Conservation (phyloP, 2,888 invertebrate genomes). For the Theodoxus fluviatilis region DNA sequence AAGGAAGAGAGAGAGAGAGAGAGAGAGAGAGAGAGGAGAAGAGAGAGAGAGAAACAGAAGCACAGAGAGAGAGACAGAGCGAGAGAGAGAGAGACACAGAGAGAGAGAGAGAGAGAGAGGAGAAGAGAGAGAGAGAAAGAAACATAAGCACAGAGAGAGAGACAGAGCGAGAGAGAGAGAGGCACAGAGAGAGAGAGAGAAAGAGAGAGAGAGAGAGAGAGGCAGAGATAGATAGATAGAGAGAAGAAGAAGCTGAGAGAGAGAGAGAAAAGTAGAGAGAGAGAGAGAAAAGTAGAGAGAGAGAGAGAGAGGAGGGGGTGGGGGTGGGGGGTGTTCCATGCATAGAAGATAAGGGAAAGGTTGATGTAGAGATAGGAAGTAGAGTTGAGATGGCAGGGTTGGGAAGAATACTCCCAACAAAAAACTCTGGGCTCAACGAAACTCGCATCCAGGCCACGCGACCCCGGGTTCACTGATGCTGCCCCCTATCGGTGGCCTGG, state of each 20-base stretch:
- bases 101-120: neutral
- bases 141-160: constrained; percentile 15
- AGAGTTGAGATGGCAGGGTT: no score
- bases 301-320: neutral
- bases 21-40: constrained; percentile 2
- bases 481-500: no score
- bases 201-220: neutral
- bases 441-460: no score
- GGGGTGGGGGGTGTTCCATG: no score
- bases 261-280: no score
- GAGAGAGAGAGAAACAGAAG: constrained; percentile 13
- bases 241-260: no score
- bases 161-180: constrained; percentile 25
- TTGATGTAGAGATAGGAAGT: no score
- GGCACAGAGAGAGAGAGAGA: neutral
- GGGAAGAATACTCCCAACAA: no score
- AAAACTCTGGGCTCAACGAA: no score
- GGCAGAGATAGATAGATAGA: neutral
- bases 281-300: neutral
- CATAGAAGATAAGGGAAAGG: no score
- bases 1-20: neutral
- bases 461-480: no score
- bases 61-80: neutral
- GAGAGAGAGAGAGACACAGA: neutral
- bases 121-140: constrained; percentile 1